Evolutionary conservation across 2,888 invertebrate species (phyloP), one percentile per base, ranked within the genome.

Genomic region (Antheraea assamensis): DNA sequence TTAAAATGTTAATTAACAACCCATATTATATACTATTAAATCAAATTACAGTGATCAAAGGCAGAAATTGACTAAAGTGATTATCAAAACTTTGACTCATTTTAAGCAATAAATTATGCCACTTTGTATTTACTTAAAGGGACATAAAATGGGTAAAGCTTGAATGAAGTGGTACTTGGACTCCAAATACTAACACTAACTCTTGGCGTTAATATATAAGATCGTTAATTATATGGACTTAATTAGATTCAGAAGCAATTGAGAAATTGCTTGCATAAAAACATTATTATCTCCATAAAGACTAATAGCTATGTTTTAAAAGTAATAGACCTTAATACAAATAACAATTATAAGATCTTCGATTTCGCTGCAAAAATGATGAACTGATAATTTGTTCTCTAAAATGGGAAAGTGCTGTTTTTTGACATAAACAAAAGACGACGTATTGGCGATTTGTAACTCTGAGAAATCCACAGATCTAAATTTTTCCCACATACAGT

Each of bases 161-260:
- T 75, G 73, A 74, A 75, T 77, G 77, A 79, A 83, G 80, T 79
- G 71, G 75, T 81, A 84, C 80, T 79, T 78, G 70, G 79, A 75
- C 78, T 81, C 79, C 76, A 75, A 80, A 80, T 81, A 72, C n/a
- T 78, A 52, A 64, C 27, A 75, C 77, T 75, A 74, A 80, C 78
- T 73, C 74, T 72, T 74, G 72, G 75, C 77, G 77, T 79, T 80
- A 79, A 80, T 81, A 83, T 83, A 83, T 82, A 76, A 80, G 78
- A 81, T 83, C 80, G 77, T 79, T 82, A 85, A 83, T 84, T 83
- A 82, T 75, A 78, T 78, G 31, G 72, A 68, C 74, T 78, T 80
- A 80, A 80, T 82, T 80, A 81, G 78, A 75, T 78, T 78, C 74
- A 76, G 73, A 73, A 71, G 76, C 76, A 78, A 76, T 76, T 74